Evolutionary conservation across 2,113 vertebrate genomes (phyloP), one percentile per base, ranked within the genome.

Genomic region (Lagopus leucura): DNA sequence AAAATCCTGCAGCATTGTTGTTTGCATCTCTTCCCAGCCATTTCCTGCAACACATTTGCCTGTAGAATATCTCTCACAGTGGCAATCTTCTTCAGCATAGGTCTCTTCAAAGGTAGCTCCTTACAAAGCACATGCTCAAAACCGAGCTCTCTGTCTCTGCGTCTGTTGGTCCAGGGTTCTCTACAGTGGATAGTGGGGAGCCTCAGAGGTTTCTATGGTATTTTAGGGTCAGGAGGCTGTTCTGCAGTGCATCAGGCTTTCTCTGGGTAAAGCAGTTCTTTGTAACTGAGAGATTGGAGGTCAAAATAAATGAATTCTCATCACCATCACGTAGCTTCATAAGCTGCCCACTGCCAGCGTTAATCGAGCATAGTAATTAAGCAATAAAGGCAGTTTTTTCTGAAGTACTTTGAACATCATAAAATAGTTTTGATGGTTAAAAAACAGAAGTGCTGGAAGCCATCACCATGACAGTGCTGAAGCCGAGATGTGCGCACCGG

Each of bases 231-330:
- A 27, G 22, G 34, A 47, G 25, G 1, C 16, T 88, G 54, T 78
- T 95, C 61, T 75, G 47, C 83, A 78, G 88, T 69, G 34, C 69
- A 71, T 76, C 54, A 80, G 42, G 50, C 48, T 52, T 90, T 89
- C 67, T 77, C 45, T 82, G 75, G 18, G 38, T 47, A 70, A 93
- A 86, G 75, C 3, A 1, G 73, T 75, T 86, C 57, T 58, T 78
- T 75, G 65, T 78, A 91, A 83, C 32, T 48, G 88, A 94, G 89
- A 88, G 85, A 58, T 16, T 45, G 73, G 75, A 50, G 71, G 61
- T 92, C 67, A 83, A 70, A 90, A 57, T 42, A 81, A 96, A 77
- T 52, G 43, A 92, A 86, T 88, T 88, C 65, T 94, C 88, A 90
- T 77, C 82, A 38, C 32, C 48, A 36, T 36, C 2, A 1, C 76